Conservation (phyloP, 2,797 vertebrate genomes). For the Mus minutoides region DNA sequence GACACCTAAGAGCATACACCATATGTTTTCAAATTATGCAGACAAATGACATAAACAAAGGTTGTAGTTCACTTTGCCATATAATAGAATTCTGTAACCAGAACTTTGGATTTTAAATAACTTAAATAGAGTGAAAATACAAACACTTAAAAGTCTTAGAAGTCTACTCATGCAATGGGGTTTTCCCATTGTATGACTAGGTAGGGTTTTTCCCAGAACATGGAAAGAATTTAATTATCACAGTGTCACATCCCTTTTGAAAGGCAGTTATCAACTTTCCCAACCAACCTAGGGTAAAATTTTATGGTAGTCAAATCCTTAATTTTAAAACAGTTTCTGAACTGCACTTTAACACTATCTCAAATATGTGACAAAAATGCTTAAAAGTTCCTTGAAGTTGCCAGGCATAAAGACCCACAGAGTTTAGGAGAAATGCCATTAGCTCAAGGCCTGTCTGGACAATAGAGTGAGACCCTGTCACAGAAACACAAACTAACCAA, state of each 20-base stretch:
- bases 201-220: slow-evolving; percentile 39
- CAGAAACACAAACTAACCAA: not conserved
- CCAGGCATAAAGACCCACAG: not conserved
- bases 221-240: not conserved
- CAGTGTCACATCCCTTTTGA: not conserved
- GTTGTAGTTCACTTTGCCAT: slow-evolving; percentile 58
- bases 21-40: slow-evolving; percentile 31
- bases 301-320: slow-evolving; percentile 29
- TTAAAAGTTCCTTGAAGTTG: not conserved
- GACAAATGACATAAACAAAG: not conserved
- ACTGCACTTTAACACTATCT: slow-evolving; percentile 53
- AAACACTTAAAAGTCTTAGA: slow-evolving; percentile 20
- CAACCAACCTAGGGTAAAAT: slow-evolving; percentile 10
- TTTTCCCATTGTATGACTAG: slow-evolving; percentile 33
- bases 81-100: slow-evolving; percentile 28
- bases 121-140: slow-evolving; percentile 50
- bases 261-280: slow-evolving; percentile 24
- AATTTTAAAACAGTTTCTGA: slow-evolving; percentile 64
- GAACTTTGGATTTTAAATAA: slow-evolving; percentile 35
- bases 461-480: not conserved
- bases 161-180: slow-evolving; percentile 4
- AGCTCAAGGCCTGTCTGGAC: not conserved
- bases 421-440: not conserved
- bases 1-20: not conserved
- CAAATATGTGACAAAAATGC: not conserved